phyloP scores from a whole-genome alignment of 1,140 invertebrate species.

The Pachypsylla venusta region DNA sequence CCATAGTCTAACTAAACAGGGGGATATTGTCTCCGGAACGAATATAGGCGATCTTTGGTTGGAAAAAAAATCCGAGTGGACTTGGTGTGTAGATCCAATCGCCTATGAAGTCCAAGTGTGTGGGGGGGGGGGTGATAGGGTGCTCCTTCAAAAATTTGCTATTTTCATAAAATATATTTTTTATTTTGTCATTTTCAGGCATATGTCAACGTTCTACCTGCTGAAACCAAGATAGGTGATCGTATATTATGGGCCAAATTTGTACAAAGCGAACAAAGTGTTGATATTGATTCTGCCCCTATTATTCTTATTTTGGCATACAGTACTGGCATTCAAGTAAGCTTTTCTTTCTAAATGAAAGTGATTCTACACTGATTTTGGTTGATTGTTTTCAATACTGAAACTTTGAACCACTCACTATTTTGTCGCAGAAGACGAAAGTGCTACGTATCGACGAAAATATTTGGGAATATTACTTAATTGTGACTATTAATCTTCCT shows the following conservation, averaged over 20 bases:
- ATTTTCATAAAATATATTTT: neutral
- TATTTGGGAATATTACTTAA: neutral
- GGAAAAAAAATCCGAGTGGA: no score
- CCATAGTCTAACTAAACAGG: no score
- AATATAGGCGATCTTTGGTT: no score
- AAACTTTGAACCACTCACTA: neutral
- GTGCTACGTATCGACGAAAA: neutral
- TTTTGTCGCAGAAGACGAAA: neutral
- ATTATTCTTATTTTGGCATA: conserved; percentile 76
- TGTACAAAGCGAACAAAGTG: conserved; percentile 63
- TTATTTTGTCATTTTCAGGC: conserved; percentile 31
- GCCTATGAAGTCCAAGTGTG: no score
- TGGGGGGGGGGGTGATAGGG: no score
- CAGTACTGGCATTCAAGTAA: conserved; percentile 61
- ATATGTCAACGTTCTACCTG: conserved; percentile 37
- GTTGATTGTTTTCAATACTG: neutral
- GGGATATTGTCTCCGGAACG: no score
- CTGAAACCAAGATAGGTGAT: conserved; percentile 43
- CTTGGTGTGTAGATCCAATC: no score
- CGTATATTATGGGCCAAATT: conserved; percentile 60
- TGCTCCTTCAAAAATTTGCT: neutral
- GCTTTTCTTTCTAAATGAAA: conserved; percentile 20
- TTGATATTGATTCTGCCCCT: conserved; percentile 49
- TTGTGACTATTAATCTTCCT: neutral
- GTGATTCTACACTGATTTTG: neutral